Conservation (phyloP, 2,113 vertebrate genomes). For the Calcarius ornatus region DNA sequence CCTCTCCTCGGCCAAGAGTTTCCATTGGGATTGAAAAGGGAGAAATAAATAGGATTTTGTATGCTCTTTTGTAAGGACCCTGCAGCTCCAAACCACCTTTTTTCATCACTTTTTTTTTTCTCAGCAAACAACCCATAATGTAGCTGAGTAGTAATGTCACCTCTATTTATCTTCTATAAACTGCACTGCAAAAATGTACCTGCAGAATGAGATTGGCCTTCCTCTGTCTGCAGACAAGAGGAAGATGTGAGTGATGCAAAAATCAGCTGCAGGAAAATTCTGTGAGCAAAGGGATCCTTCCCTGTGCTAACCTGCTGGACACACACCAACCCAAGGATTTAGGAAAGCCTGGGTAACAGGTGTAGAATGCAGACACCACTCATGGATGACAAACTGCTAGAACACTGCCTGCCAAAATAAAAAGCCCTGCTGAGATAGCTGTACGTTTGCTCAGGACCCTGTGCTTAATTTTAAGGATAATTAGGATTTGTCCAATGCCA, state of each 20-base stretch:
- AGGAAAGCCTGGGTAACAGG: neutral
- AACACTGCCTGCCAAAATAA: neutral
- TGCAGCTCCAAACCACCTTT: neutral
- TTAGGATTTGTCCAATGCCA: neutral
- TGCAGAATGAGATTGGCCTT: neutral
- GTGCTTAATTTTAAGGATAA: constrained; percentile 18
- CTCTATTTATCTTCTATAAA: neutral
- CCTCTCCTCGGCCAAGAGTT: neutral
- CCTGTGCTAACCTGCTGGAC: neutral
- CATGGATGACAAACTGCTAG: neutral
- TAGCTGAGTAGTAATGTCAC: neutral
- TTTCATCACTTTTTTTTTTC: neutral
- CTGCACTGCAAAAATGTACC: neutral
- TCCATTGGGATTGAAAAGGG: neutral
- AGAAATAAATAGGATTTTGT: neutral
- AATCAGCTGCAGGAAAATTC: neutral
- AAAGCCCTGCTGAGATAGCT: neutral
- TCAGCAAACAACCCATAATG: neutral
- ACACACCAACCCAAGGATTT: neutral
- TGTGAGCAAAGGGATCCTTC: neutral
- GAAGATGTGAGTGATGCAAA: neutral
- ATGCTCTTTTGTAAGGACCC: neutral
- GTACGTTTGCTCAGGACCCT: neutral
- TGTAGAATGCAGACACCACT: neutral
- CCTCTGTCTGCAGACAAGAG: neutral